Percentiles rank a stretch among this genome's conserved stretches.
phyloP scores from a whole-genome alignment of 2,797 vertebrate genomes.

The Todus mexicanus region DNA sequence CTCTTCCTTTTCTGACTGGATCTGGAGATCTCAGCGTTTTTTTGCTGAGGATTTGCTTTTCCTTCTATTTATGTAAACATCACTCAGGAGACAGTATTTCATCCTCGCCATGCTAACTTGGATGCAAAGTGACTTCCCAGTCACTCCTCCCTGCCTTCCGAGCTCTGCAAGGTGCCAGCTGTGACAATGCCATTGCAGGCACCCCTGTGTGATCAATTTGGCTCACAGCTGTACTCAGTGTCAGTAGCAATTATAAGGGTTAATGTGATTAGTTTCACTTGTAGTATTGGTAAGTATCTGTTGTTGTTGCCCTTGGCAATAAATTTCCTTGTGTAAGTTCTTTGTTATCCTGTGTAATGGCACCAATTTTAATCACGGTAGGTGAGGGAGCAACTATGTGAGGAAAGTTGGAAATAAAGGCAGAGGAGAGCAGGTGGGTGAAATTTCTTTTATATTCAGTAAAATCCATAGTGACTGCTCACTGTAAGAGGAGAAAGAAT shows the following conservation, averaged over 20 bases:
- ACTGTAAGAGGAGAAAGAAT: not conserved
- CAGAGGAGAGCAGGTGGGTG: not conserved
- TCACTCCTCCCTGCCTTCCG: accelerated
- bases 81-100: not conserved
- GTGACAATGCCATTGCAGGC: not conserved
- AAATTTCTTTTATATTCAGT: not conserved
- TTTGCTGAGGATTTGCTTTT: not conserved
- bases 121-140: not conserved
- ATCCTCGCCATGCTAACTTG: not conserved
- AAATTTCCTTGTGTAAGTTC: not conserved
- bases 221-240: conserved; percentile 32
- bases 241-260: conserved; percentile 41
- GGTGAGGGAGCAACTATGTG: not conserved
- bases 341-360: not conserved
- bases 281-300: not conserved
- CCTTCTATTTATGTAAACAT: not conserved
- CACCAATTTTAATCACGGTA: not conserved
- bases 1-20: not conserved
- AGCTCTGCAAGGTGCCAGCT: not conserved
- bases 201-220: conserved; percentile 44
- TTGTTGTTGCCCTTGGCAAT: conserved; percentile 17
- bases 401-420: not conserved
- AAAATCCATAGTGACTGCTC: not conserved
- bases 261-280: conserved; percentile 50
- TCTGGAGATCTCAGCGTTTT: not conserved